Percentiles rank a stretch among this genome's conserved stretches.
Evolutionary conservation across 2,113 vertebrate species (phyloP).

Genomic region (Melospiza melodia): DNA sequence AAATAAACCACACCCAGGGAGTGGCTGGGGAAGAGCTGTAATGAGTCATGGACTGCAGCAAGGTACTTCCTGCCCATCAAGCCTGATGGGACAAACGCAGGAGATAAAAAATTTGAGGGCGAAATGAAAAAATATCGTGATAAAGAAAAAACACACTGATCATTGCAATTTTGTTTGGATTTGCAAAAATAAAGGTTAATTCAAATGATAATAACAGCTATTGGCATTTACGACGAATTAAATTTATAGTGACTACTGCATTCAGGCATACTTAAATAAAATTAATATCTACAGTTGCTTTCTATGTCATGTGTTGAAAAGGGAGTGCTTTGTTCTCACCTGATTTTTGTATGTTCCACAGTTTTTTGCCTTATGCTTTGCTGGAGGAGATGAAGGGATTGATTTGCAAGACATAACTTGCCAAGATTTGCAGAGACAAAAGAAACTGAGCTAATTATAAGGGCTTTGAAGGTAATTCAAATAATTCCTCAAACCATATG

Average conservation of each 20-base stretch:
- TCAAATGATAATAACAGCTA: neutral
- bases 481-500: neutral
- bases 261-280: neutral
- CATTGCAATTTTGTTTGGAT: neutral
- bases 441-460: neutral
- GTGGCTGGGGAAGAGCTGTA: slow-evolving; percentile 28
- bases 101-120: slow-evolving; percentile 60
- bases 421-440: slow-evolving; percentile 7
- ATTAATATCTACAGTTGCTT: neutral
- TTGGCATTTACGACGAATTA: neutral
- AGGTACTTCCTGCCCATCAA: slow-evolving; percentile 61
- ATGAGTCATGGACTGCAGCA: slow-evolving; percentile 74
- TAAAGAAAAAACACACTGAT: slow-evolving; percentile 31
- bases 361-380: neutral
- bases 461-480: slow-evolving; percentile 15
- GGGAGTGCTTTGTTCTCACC: neutral
- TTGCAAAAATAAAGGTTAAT: neutral
- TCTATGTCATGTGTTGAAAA: neutral
- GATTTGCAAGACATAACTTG: neutral
- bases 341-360: neutral
- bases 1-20: slow-evolving; percentile 59
- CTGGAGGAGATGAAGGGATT: neutral
- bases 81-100: slow-evolving; percentile 39
- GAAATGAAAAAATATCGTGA: slow-evolving; percentile 45
- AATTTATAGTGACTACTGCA: neutral